Percentiles rank a stretch among this genome's conserved stretches.
phyloP scores from a whole-genome alignment of 2,888 invertebrate species.

The Pherbina coryleti region DNA sequence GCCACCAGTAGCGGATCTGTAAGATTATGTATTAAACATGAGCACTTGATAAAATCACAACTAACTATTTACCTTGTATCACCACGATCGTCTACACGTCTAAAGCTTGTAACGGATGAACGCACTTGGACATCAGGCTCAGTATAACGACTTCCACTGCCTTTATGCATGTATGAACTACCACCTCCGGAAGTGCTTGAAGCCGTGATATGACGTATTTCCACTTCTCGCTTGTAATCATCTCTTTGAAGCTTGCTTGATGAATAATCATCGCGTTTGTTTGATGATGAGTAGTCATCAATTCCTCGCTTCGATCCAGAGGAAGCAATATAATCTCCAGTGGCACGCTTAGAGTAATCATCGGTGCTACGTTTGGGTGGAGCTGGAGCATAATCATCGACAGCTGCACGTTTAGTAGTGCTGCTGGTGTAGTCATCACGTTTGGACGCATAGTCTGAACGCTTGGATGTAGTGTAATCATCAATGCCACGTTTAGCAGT shows the following conservation, averaged over 20 bases:
- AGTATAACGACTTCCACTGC: slow-evolving; percentile 57
- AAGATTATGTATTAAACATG: background rate
- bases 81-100: slow-evolving; percentile 56
- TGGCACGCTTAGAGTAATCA: slow-evolving; percentile 52
- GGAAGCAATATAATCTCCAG: slow-evolving; percentile 57
- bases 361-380: slow-evolving; percentile 59
- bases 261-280: slow-evolving; percentile 60
- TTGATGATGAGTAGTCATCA: slow-evolving; percentile 58
- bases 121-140: slow-evolving; percentile 56
- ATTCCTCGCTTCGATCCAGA: slow-evolving; percentile 56
- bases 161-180: slow-evolving; percentile 50
- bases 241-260: slow-evolving; percentile 51
- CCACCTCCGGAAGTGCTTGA: slow-evolving; percentile 46
- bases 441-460: slow-evolving; percentile 55
- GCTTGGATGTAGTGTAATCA: slow-evolving; percentile 62
- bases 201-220: slow-evolving; percentile 62
- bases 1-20: slow-evolving; percentile 35
- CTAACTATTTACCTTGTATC: slow-evolving; percentile 50
- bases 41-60: background rate
- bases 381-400: slow-evolving; percentile 60
- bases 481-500: slow-evolving; percentile 61
- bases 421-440: slow-evolving; percentile 48
- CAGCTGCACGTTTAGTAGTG: slow-evolving; percentile 57
- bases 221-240: slow-evolving; percentile 66
- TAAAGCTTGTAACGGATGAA: slow-evolving; percentile 55